Base-by-base conservation (phyloP, 2,888 invertebrate species). In the Napeogenes inachia region DNA sequence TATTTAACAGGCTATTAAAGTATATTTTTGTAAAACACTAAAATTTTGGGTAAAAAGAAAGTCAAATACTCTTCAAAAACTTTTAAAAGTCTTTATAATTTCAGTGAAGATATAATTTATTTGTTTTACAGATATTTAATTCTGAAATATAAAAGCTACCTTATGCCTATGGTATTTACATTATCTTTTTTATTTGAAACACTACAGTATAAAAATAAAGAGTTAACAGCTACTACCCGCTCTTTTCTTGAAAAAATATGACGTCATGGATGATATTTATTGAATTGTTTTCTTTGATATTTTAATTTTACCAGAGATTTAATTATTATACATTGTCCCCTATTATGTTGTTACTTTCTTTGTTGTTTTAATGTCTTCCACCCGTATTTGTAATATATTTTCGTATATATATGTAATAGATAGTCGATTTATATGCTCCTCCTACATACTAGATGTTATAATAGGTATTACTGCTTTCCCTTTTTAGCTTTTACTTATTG, bases 281-380 rank as follows among this genome's bases (percentile, higher is more conserved):
- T 13, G 30, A 21, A 35, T 35, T 30, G 10, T 30, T 3, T 21
- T 50, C 21, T 21, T 50, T 50, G 13, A 50, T 30, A 50, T 50
- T 21, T 50, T 4, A 12, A 50, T 50, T 30, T 50, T 50, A 10
- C 30, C 12, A 50, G 12, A 42, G 12, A 42, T 10, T 42, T 50
- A 30, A 50, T 50, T 30, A 30, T 30, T 50, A 35, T 35, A 35
- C 4, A 35, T 50, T 50, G 30, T 50, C 50, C 30, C 50, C 21
- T 21, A 21, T 21, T 21, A 21, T 21, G 12, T 30, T 30, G 10
- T 50, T 50, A 13, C 47, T 38, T 65, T 62, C 46, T 59, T 45
- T 62, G 50, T 62, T 63, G 60, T 54, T 66, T 66, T 61, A 58
- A 47, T 61, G 65, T 64, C 64, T 67, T 65, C 65, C 64, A 64